Evolutionary conservation across 2,888 invertebrate genomes (phyloP).

Genomic region (Blastobasis adustella): DNA sequence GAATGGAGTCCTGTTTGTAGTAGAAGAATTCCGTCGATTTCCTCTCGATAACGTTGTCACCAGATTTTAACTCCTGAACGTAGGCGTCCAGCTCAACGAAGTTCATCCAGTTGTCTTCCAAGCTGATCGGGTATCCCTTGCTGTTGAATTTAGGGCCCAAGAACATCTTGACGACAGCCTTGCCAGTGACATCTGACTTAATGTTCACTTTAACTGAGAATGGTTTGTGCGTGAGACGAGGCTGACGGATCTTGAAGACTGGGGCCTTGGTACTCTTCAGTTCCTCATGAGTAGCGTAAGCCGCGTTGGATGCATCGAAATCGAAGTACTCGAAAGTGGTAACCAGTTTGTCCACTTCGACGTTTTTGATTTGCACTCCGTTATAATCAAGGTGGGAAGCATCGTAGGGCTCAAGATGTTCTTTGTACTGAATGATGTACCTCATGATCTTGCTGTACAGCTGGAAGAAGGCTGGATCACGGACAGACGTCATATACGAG

Average conservation of each 20-base stretch:
- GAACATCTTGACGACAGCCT: conserved; percentile 72
- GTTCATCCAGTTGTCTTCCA: conserved; percentile 69
- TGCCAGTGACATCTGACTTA: conserved; percentile 47
- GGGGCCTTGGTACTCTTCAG: conserved; percentile 39
- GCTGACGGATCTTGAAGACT: conserved; percentile 75
- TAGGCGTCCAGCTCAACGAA: conserved; percentile 35
- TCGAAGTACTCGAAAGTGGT: conserved; percentile 77
- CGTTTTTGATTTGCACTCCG: conserved; percentile 69
- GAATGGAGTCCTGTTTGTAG: conserved; percentile 77
- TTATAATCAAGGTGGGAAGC: conserved; percentile 60
- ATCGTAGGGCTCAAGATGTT: conserved; percentile 63
- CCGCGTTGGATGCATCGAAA: conserved; percentile 75
- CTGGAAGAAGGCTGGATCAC: conserved; percentile 79
- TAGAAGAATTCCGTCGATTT: conserved; percentile 78
- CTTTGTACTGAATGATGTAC: conserved; percentile 68
- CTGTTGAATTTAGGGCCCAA: conserved; percentile 77
- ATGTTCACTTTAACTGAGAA: conserved; percentile 63
- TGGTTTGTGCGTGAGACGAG: conserved; percentile 75
- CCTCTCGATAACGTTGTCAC: conserved; percentile 79
- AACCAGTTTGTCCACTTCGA: conserved; percentile 68
- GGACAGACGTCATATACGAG: conserved; percentile 76
- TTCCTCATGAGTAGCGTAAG: conserved; percentile 37
- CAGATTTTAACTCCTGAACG: conserved; percentile 71
- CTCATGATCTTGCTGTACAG: conserved; percentile 68
- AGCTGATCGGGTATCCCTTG: conserved; percentile 55